Evolutionary conservation across 2,797 vertebrate genomes (phyloP).

Genomic region (Sphenopsis melanotis): DNA sequence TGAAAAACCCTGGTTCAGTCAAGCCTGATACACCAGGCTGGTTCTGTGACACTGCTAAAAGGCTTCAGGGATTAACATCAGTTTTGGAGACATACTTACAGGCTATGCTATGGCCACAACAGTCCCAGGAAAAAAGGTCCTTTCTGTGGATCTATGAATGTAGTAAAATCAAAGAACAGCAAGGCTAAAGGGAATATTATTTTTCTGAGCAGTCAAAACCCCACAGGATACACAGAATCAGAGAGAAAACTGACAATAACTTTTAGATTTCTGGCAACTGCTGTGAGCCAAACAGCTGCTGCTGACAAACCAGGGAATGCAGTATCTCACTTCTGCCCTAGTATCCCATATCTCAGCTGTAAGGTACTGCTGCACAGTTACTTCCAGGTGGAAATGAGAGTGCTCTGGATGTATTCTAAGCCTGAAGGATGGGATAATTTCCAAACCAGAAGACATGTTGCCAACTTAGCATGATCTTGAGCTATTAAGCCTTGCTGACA

Average conservation of each 20-base stretch:
- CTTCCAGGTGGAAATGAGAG: neutral
- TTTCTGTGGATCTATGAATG: neutral
- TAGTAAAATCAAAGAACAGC: neutral
- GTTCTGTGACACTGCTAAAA: neutral
- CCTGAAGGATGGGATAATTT: neutral
- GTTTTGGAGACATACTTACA: neutral
- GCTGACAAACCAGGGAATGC: neutral
- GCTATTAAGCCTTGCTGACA: neutral
- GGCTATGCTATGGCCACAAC: neutral
- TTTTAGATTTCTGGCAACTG: neutral
- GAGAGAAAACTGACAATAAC: neutral
- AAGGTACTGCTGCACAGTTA: neutral
- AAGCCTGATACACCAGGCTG: neutral
- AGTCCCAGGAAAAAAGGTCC: neutral
- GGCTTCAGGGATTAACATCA: neutral
- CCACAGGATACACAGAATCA: neutral
- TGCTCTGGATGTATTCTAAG: neutral
- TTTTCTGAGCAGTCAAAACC: neutral
- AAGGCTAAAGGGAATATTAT: neutral
- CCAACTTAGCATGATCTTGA: neutral
- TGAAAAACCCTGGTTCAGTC: neutral
- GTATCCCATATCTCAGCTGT: neutral
- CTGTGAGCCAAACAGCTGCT: conserved; percentile 12
- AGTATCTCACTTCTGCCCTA: neutral
- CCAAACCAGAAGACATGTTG: neutral